phyloP scores from a whole-genome alignment of 53 echinoderm and acorn worm genomes.

The Echinometra lucunter region DNA sequence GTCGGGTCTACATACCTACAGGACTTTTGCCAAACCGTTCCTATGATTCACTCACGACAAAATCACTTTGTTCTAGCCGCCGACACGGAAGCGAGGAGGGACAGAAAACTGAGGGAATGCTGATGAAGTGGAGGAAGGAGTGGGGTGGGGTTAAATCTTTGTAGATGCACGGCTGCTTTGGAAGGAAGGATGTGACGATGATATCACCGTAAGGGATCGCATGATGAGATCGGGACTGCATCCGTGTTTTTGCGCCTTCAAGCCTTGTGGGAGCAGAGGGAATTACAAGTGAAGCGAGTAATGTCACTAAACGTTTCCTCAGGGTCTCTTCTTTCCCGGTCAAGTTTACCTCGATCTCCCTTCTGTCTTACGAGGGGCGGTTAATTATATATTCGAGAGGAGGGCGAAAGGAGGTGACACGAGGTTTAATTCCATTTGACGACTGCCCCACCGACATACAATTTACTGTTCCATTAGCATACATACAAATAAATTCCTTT shows the following conservation, averaged over 20 bases:
- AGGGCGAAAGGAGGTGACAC: conserved; percentile 28
- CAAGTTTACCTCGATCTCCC: conserved; percentile 47
- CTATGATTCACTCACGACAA: conserved; percentile 44
- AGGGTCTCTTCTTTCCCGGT: conserved; percentile 44
- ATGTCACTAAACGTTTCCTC: conserved; percentile 67
- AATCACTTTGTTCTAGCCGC: conserved; percentile 50
- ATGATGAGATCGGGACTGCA: conserved; percentile 50
- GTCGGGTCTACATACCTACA: conserved; percentile 50
- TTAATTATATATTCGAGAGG: conserved; percentile 56
- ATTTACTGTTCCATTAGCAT: conserved; percentile 3
- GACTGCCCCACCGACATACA: conserved; percentile 2
- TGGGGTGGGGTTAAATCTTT: conserved; percentile 7
- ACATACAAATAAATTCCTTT: neutral
- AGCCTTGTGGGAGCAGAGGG: conserved; percentile 52
- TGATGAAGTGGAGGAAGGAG: neutral
- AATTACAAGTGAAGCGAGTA: conserved; percentile 64
- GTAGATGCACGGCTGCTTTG: conserved; percentile 23
- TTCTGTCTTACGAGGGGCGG: neutral
- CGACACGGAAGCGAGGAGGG: conserved; percentile 39
- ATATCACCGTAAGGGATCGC: conserved; percentile 12
- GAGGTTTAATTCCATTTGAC: conserved; percentile 52
- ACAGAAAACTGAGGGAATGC: conserved; percentile 36
- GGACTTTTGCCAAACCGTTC: conserved; percentile 56
- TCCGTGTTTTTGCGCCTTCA: conserved; percentile 10
- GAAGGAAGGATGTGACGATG: conserved; percentile 44